A percentile compares a stretch with the other conserved stretches of the same genome.
These are phyloP conservation scores for Furnarius figulus DNA, from an alignment of 2,113 vertebrate genomes.

Conservation along the genomic window DNA sequence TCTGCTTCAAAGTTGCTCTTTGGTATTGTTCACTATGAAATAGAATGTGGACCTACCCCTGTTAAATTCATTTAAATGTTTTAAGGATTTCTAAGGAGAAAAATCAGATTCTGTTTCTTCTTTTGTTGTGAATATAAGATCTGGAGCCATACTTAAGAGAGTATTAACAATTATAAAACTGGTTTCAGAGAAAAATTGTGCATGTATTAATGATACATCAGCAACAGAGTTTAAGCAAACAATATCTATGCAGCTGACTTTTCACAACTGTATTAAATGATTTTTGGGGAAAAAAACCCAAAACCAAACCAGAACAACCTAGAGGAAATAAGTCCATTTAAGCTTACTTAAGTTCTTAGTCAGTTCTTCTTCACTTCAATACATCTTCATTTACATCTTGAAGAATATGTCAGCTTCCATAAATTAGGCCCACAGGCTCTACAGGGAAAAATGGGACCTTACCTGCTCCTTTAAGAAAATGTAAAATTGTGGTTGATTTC, in stretches of 20 bases:
- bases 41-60: background rate
- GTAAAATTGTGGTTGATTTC: background rate
- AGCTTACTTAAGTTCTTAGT: background rate
- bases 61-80: background rate
- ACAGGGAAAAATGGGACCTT: background rate
- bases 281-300: background rate
- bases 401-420: constrained; percentile 6
- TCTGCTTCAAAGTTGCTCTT: background rate
- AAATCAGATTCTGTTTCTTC: background rate
- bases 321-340: background rate
- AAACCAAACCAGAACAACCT: background rate
- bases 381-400: background rate
- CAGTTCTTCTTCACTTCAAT: background rate
- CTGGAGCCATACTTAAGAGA: constrained; percentile 43
- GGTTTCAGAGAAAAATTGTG: background rate
- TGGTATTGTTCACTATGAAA: background rate
- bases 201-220: background rate
- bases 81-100: background rate
- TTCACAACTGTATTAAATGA: background rate
- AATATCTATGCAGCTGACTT: constrained; percentile 7
- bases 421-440: background rate
- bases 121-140: background rate
- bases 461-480: background rate
- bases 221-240: constrained; percentile 5
- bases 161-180: constrained; percentile 44